Evolutionary conservation across 30 jellyfish, hydroid and myxozoan genomes (phyloP).

Genomic region (Nemopilema nomurai): DNA sequence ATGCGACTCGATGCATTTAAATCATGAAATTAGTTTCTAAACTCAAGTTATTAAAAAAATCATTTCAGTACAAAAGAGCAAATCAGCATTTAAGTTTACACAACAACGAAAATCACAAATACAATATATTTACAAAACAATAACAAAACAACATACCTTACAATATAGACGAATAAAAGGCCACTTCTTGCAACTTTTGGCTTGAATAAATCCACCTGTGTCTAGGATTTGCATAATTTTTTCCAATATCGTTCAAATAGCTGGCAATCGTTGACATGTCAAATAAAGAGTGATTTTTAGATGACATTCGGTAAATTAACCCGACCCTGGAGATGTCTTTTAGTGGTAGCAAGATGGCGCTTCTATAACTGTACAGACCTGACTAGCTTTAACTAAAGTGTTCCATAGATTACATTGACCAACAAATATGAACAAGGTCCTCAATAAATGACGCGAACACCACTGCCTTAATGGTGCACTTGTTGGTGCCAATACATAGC

Average conservation of each 20-base stretch:
- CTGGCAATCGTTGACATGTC: no score
- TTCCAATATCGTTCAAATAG: no score
- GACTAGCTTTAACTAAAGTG: neutral
- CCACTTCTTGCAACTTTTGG: neutral
- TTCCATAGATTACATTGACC: neutral
- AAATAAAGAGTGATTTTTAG: neutral
- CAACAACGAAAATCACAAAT: neutral
- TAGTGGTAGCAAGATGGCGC: neutral
- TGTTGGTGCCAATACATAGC: constrained; percentile 42
- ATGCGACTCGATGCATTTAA: neutral
- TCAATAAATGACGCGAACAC: no score
- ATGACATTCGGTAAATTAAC: neutral
- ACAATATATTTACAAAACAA: neutral
- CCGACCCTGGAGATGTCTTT: neutral
- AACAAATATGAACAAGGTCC: neutral
- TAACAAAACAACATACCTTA: neutral
- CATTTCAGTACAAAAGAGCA: neutral
- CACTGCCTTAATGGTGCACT: constrained; percentile 23
- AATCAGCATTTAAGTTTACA: neutral
- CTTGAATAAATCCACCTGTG: neutral
- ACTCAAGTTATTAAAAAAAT: neutral
- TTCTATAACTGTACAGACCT: no score
- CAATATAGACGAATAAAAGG: neutral
- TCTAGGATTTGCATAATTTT: no score
- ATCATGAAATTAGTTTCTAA: neutral